Percentiles rank a stretch among this genome's conserved stretches.
Evolutionary conservation across 2,797 vertebrate genomes (phyloP).

Genomic region (Oryzias dopingdopingensis): DNA sequence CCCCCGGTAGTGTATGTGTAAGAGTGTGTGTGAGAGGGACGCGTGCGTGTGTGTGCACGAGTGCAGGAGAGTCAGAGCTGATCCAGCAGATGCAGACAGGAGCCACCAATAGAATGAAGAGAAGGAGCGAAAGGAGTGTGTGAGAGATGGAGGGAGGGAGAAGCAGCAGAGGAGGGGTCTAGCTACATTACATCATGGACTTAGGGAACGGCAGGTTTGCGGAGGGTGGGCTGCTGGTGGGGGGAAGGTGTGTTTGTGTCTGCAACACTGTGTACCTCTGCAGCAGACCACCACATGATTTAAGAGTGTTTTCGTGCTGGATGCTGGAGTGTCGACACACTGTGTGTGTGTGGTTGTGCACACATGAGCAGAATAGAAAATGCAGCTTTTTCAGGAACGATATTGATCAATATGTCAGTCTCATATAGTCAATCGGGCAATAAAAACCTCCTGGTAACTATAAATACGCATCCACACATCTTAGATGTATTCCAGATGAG

Average conservation of each 20-base stretch:
- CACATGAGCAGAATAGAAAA: conserved; percentile 17
- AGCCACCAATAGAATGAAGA: conserved; percentile 70
- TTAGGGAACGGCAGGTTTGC: conserved; percentile 64
- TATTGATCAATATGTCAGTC: conserved; percentile 9
- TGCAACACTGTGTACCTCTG: conserved; percentile 58
- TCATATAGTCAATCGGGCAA: conserved; percentile 23
- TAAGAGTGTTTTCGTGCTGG: conserved; percentile 52
- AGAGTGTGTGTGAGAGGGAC: conserved; percentile 57
- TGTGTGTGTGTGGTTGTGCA: conserved; percentile 51
- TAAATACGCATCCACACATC: conserved; percentile 34
- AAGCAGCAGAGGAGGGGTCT: conserved; percentile 69
- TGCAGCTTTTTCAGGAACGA: conserved; percentile 22
- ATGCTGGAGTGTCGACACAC: conserved; percentile 54
- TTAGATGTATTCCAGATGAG: conserved; percentile 18
- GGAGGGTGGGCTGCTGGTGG: conserved; percentile 63
- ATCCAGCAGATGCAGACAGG: conserved; percentile 74
- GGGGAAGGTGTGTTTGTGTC: conserved; percentile 61
- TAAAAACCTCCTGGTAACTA: conserved; percentile 28
- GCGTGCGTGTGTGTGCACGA: conserved; percentile 26
- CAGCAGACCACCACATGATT: conserved; percentile 63
- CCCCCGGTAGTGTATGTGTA: conserved; percentile 71
- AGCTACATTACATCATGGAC: conserved; percentile 78
- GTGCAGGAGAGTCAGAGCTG: conserved; percentile 60
- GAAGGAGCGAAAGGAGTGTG: conserved; percentile 55
- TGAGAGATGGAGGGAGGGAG: conserved; percentile 54